Base-by-base conservation (phyloP, 2,888 invertebrate genomes). In the Scaptomyza reducta region DNA sequence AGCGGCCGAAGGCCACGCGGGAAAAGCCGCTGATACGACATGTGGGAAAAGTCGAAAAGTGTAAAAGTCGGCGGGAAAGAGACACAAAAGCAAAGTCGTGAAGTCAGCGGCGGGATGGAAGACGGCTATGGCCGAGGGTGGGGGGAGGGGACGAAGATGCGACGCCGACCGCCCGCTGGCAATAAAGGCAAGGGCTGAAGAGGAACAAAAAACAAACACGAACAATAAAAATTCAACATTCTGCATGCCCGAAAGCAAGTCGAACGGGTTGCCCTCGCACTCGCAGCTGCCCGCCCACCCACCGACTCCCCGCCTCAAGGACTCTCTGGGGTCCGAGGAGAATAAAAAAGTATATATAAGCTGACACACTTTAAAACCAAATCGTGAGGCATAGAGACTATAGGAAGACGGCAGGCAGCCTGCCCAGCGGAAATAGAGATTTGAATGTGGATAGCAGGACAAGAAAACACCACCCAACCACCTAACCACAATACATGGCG, bases 181-280 rank as follows among this genome's bases (percentile, higher is more conserved):
- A 82, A 87, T 79, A 76, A 87, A 77, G 76, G 35, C 35, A 38
- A 25, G 22, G 22, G n/a, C 18, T 22, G 22, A 16, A 13, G 11
- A 46, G 13, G 1, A 7, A 60, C 56, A 65, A 40, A 59, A 35
- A 35, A 6, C 35, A 35, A 40, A 85, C 84, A 85, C 82, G 72
- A 84, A 84, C 86, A 86, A 86, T 86, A 83, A 86, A 87, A 86
- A 87, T 86, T 87, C 65, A 71, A 87, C 80, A 85, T 76, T 83
- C 71, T 66, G 68, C 64, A 62, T 63, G 71, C 65, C 66, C 71
- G 59, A 67, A 63, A 65, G 33, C 66, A 53, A 47, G 65, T 62
- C 74, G 63, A 76, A 67, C 74, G 70, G 64, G 60, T 63, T 61
- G 55, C 33, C 49, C 38, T 22, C 45, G 11, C 2, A 16, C 25